Conservation (phyloP, 2,888 invertebrate genomes). For the Brachyopa scutellaris region DNA sequence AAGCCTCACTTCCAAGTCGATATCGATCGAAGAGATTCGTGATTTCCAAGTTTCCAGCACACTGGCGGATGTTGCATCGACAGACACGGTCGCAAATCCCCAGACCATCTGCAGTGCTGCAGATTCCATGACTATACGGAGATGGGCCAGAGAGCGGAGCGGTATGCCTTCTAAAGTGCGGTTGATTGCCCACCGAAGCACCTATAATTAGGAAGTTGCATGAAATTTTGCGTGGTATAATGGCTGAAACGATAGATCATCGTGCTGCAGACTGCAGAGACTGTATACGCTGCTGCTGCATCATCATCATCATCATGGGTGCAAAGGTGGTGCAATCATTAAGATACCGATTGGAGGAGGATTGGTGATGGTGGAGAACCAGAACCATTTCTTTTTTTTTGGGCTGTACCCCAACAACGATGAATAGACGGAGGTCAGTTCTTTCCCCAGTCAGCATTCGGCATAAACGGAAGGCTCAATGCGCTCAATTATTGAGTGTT, state of each 20-base stretch:
- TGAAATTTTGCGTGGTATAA: constrained; percentile 71
- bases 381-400: constrained; percentile 12
- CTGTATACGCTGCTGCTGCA: constrained; percentile 22
- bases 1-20: constrained; percentile 17
- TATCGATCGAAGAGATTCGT: constrained; percentile 64
- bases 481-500: constrained; percentile 71
- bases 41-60: constrained; percentile 52
- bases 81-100: constrained; percentile 58
- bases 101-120: constrained; percentile 40
- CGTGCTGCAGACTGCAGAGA: constrained; percentile 22
- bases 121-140: constrained; percentile 36
- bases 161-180: constrained; percentile 53
- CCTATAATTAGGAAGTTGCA: constrained; percentile 72
- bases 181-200: constrained; percentile 68
- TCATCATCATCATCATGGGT: constrained; percentile 56
- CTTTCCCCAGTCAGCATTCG: constrained; percentile 10
- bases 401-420: constrained; percentile 66
- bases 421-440: constrained; percentile 57
- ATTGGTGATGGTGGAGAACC: constrained; percentile 29
- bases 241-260: constrained; percentile 68
- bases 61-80: constrained; percentile 61
- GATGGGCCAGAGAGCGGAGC: neutral
- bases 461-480: constrained; percentile 69
- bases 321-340: constrained; percentile 72
- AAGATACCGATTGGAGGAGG: constrained; percentile 67